Evolutionary conservation across 2,113 vertebrate genomes (phyloP), one percentile per base, ranked within the genome.

Genomic region (Lophochroa leadbeateri): DNA sequence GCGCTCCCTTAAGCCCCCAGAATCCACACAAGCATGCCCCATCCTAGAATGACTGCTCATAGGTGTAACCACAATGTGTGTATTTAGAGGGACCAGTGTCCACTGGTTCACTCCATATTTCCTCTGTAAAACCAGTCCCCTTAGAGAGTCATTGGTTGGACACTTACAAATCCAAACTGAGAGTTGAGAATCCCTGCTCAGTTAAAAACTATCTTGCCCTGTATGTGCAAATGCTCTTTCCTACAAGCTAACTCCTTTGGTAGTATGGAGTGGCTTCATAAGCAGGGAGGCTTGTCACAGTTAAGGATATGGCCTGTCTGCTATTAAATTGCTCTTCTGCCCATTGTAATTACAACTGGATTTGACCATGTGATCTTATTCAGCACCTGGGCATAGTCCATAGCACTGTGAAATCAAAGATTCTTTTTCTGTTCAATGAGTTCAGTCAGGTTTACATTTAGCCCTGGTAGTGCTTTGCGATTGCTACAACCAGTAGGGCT

Each of bases 401-500:
- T 3, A 61, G 67, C 57, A 21, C 5, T 0, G 2, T 11, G 47
- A 39, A 39, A 31, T 35, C 49, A 10, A 12, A 29, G 49, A 15
- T 55, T 25, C 10, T 88, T 83, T 86, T 39, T n/a, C 77, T 52
- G 24, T 25, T 72, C 67, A 86, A 47, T 33, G 55, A 69, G 44
- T 63, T 83, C 55, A 55, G 3, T 75, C 33, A 10, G 37, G 21
- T 86, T 64, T 86, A 57, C 47, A 8, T 60, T 86, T 28, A 55
- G 65, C 88, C 81, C 52, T 78, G 82, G 20, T 27, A 50, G 25
- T 7, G 27, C 6, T 86, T 81, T 70, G 79, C 92, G 64, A 91
- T 94, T 89, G 94, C 90, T 94, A 46, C 69, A 86, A n/a, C 2
- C 8, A 69, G 67, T 29, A 28, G 31, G 67, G 94, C 94, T 94